A percentile compares a stretch with the other conserved stretches of the same genome.
Conservation (phyloP, 2,113 vertebrate species). For the Syngnathoides biaculeatus region DNA sequence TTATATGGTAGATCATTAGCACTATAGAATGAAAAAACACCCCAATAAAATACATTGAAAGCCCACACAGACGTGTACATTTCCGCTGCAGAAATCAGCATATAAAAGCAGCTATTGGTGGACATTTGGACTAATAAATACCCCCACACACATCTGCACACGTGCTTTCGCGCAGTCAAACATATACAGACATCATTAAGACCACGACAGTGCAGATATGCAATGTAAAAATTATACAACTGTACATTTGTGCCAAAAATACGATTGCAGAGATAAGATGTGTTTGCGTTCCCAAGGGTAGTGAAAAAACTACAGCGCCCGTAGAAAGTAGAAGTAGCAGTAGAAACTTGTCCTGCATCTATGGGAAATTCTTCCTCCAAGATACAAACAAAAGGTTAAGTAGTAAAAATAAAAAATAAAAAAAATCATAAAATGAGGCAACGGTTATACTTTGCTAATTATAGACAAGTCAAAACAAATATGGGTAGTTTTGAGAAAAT, state of each 20-base stretch:
- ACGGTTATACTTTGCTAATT: neutral
- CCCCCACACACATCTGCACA: neutral
- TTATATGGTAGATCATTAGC: conserved; percentile 65
- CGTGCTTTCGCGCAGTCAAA: conserved; percentile 27
- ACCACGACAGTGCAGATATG: conserved; percentile 8
- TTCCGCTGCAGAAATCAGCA: conserved; percentile 43
- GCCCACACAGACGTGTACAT: conserved; percentile 45
- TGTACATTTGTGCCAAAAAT: conserved; percentile 2
- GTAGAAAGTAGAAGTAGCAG: too few relatives aligned
- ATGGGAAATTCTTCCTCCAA: too few relatives aligned
- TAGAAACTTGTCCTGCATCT: neutral
- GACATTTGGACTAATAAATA: conserved; percentile 29
- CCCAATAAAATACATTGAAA: conserved; percentile 40
- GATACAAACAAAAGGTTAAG: too few relatives aligned
- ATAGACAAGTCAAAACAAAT: neutral
- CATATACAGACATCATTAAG: conserved; percentile 28
- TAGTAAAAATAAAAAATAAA: neutral
- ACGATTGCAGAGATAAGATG: neutral
- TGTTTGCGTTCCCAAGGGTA: neutral
- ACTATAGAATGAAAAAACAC: conserved; percentile 33
- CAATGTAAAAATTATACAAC: conserved; percentile 10
- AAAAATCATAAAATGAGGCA: neutral
- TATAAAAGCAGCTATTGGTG: conserved; percentile 48
- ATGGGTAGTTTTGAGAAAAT: neutral
- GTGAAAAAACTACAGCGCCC: too few relatives aligned